phyloP scores from a whole-genome alignment of 2,797 vertebrate species.

The Coluber constrictor region DNA sequence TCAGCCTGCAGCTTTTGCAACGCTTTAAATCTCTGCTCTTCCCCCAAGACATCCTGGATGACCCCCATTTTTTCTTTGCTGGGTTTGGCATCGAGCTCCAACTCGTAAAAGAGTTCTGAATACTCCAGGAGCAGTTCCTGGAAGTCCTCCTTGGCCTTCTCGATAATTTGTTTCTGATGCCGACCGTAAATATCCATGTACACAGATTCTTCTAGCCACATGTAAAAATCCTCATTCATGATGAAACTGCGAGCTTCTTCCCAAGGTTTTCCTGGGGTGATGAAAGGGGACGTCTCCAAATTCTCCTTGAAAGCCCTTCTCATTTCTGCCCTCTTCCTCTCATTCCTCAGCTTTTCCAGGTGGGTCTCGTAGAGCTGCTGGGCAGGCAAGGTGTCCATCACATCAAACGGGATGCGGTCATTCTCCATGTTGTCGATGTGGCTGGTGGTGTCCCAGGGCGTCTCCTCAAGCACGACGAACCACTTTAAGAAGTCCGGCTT shows the following conservation, averaged over 20 bases:
- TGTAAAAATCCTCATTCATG: conserved; percentile 93
- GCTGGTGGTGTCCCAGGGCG: conserved; percentile 88
- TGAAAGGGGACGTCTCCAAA: conserved; percentile 86
- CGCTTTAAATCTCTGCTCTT: conserved; percentile 93
- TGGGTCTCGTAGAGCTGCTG: conserved; percentile 83
- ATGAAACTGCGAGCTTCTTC: conserved; percentile 97
- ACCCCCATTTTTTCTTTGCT: conserved; percentile 99
- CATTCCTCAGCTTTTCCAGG: conserved; percentile 84
- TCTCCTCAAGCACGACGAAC: conserved; percentile 94
- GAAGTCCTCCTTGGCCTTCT: conserved; percentile 94
- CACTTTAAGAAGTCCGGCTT: conserved; percentile 89
- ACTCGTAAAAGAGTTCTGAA: conserved; percentile 96
- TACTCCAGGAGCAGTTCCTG: conserved; percentile 96
- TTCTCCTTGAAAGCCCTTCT: conserved; percentile 88
- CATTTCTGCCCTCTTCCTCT: conserved; percentile 87
- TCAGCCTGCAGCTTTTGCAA: conserved; percentile 95
- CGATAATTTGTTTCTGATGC: conserved; percentile 95
- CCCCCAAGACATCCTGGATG: conserved; percentile 92
- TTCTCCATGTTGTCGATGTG: conserved; percentile 87
- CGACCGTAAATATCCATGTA: conserved; percentile 93
- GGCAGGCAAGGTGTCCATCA: conserved; percentile 84
- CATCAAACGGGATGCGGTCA: conserved; percentile 90
- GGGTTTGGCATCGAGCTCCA: conserved; percentile 95
- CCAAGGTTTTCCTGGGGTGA: conserved; percentile 95
- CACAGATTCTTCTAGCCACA: conserved; percentile 89